Percentiles rank a stretch among this genome's conserved stretches.
Conservation (phyloP, 2,797 vertebrate species). For the Galagoides demidoff region DNA sequence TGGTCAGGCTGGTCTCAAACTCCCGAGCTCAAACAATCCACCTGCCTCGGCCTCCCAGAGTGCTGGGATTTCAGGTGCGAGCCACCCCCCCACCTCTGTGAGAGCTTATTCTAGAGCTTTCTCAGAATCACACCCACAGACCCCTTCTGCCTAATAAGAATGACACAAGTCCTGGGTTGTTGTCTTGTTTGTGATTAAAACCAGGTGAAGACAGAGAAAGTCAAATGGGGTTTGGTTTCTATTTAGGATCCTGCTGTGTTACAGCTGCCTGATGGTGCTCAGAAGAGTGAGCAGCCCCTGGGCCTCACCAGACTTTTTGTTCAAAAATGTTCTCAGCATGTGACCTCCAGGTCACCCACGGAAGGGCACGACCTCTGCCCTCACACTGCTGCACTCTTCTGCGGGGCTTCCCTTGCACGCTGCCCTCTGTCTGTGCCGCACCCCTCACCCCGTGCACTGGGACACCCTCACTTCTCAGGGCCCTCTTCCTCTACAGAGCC, state of each 20-base stretch:
- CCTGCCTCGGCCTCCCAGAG: no score
- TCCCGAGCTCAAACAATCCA: no score
- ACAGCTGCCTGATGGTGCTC: background rate
- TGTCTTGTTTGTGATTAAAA: background rate
- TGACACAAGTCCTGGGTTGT: background rate
- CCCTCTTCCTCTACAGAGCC: background rate
- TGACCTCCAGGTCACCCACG: background rate
- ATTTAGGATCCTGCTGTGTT: background rate
- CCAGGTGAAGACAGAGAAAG: background rate
- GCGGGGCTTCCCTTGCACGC: background rate
- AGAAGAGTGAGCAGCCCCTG: background rate
- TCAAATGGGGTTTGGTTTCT: background rate
- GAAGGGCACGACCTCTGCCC: background rate
- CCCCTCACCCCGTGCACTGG: rapidly evolving
- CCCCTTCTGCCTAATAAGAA: constrained; percentile 45
- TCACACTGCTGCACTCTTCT: background rate
- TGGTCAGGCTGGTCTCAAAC: no score
- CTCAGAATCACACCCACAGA: constrained; percentile 48
- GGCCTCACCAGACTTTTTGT: background rate
- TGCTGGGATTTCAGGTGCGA: no score
- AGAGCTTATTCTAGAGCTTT: constrained; percentile 49
- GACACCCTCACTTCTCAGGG: background rate
- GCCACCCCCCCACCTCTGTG: background rate
- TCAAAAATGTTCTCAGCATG: background rate
- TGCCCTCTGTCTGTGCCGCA: rapidly evolving